Evolutionary conservation across 2,888 invertebrate genomes (phyloP).

Genomic region (Rhagophthalmus giganteus): DNA sequence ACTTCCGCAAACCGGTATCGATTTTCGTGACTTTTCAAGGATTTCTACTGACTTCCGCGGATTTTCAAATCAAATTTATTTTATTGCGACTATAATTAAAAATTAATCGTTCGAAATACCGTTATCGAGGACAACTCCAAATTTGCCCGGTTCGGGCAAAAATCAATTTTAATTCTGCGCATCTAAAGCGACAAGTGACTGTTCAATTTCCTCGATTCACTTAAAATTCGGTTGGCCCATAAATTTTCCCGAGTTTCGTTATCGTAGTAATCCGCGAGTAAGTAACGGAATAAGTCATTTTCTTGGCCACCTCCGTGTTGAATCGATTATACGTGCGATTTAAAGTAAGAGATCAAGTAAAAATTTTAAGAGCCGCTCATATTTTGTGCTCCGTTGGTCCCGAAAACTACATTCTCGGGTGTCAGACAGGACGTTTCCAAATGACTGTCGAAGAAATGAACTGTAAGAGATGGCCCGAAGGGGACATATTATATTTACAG

Average conservation of each 20-base stretch:
- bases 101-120: too few species aligned
- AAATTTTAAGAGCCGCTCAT: constrained; percentile 49
- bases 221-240: too few species aligned
- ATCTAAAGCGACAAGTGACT: too few species aligned
- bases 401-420: constrained; percentile 52
- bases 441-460: constrained; percentile 52
- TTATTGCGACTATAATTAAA: too few species aligned
- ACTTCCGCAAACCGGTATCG: too few species aligned
- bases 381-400: constrained; percentile 53
- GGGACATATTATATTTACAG: constrained; percentile 48
- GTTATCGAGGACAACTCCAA: too few species aligned
- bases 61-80: too few species aligned
- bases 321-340: constrained; percentile 13
- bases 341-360: constrained; percentile 36
- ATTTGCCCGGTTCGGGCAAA: too few species aligned
- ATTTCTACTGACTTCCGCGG: too few species aligned
- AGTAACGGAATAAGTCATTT: neutral
- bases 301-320: neutral
- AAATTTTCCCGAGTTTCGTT: neutral
- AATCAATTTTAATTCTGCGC: too few species aligned
- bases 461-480: constrained; percentile 52
- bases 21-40: too few species aligned
- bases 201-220: too few species aligned
- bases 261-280: neutral
- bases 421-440: constrained; percentile 39